Evolutionary conservation across 2,113 vertebrate genomes (phyloP).

Genomic region (Phalacrocorax carbo): DNA sequence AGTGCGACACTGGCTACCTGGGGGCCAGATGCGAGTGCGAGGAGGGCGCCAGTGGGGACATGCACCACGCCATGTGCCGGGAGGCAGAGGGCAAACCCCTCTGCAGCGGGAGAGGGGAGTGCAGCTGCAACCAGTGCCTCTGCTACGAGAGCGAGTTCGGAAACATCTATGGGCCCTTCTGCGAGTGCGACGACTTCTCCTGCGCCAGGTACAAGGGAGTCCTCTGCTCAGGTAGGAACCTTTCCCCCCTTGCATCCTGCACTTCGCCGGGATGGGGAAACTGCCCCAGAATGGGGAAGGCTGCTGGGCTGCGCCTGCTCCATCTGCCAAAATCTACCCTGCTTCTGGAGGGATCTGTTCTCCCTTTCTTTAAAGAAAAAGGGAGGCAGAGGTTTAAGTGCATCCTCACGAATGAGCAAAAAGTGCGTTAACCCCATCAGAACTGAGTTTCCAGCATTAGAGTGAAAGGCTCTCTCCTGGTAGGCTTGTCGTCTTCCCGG

Average conservation of each 20-base stretch:
- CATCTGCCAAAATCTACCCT: fast-evolving
- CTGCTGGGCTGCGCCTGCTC: background rate
- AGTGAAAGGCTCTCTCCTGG: background rate
- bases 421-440: background rate
- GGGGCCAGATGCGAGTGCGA: slow-evolving; percentile 90
- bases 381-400: background rate
- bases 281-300: fast-evolving
- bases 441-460: background rate
- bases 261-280: fast-evolving
- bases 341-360: background rate
- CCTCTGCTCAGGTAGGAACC: slow-evolving; percentile 92
- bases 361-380: background rate
- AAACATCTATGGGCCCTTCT: slow-evolving; percentile 94
- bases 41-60: slow-evolving; percentile 81
- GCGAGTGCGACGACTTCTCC: slow-evolving; percentile 97
- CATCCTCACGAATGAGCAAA: background rate
- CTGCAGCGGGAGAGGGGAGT: slow-evolving; percentile 92
- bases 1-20: slow-evolving; percentile 85
- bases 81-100: slow-evolving; percentile 90
- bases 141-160: slow-evolving; percentile 96
- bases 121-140: slow-evolving; percentile 94
- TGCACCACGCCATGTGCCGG: slow-evolving; percentile 81
- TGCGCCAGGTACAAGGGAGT: slow-evolving; percentile 92
- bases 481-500: background rate
- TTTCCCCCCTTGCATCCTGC: fast-evolving